phyloP scores from a whole-genome alignment of 2,888 invertebrate species.

The Oscheius sp. region DNA sequence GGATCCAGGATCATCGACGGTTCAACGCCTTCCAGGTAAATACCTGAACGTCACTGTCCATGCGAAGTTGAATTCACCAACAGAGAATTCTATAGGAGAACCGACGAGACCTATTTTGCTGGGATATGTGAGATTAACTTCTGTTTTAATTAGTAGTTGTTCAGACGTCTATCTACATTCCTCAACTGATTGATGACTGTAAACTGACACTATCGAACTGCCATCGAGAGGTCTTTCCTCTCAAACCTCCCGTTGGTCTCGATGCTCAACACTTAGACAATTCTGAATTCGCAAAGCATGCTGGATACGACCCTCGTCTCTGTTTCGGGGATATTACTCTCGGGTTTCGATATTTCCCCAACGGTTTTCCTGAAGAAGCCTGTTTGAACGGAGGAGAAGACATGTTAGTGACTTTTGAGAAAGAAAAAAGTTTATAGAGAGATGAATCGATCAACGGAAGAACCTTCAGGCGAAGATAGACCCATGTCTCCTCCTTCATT shows the following conservation, averaged over 20 bases:
- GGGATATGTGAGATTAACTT: slow-evolving; percentile 49
- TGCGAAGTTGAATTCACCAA: slow-evolving; percentile 24
- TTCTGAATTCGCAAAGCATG: slow-evolving; percentile 74
- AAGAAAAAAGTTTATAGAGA: neutral
- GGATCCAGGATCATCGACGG: slow-evolving; percentile 15
- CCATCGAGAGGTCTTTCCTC: slow-evolving; percentile 63
- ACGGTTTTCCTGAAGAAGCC: slow-evolving; percentile 53
- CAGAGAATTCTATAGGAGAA: slow-evolving; percentile 10
- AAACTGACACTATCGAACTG: slow-evolving; percentile 63
- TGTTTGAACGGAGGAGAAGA: slow-evolving; percentile 28
- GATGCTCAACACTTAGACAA: slow-evolving; percentile 17
- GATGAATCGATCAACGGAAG: slow-evolving; percentile 9
- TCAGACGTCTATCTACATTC: slow-evolving; percentile 55
- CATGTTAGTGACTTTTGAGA: neutral
- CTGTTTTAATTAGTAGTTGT: neutral
- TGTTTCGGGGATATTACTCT: slow-evolving; percentile 90
- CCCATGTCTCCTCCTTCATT: slow-evolving; percentile 35
- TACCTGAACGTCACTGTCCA: slow-evolving; percentile 64
- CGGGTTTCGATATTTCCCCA: slow-evolving; percentile 76
- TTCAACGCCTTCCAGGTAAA: slow-evolving; percentile 7
- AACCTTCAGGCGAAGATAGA: slow-evolving; percentile 31
- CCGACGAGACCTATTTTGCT: slow-evolving; percentile 48
- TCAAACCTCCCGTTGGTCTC: slow-evolving; percentile 55
- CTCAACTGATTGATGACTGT: slow-evolving; percentile 66
- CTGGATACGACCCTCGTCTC: slow-evolving; percentile 88